Evolutionary conservation across 1,140 invertebrate species (phyloP), one percentile per base, ranked within the genome.

Genomic region (Saccostrea glomerata): DNA sequence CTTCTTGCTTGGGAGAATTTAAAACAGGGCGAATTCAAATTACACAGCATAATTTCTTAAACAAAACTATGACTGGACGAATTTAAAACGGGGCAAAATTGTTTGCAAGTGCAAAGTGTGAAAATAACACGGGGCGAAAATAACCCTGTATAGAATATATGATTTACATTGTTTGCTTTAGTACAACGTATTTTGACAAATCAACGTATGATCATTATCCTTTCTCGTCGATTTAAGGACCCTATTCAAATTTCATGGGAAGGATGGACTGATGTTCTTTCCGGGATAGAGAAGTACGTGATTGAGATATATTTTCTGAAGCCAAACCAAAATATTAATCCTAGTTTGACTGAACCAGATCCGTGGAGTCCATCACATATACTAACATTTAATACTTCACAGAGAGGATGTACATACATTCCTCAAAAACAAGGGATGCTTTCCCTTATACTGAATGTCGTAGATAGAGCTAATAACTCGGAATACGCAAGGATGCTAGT

Each of bases 391-490:
- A 15, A 30, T 1, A 23, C 60, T 40, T 40, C 0, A 12, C 5
- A 23, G 15, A 47, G 77, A 73, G 30, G 40, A 60, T 66, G 20
- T 60, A 89, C 30, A 40, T 90, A 87, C 86, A 90, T 82, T 11
- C 90, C 90, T 3, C 30, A 85, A 11, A 84, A 83, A 40, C 87
- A 88, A 2, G 91, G 91, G 0, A 82, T 91, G 73, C 91, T 90
- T 63, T 89, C 90, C 9, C 58, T 90, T 84, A 88, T 91, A 30
- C 82, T 92, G n/a, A 85, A 90, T 47, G 88, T 87, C 36, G 30
- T 85, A 3, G 91, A 92, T 82, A 86, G 36, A 17, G 91, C 91
- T 23, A 92, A 92, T 70, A 92, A 92, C 66, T 87, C 90, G 82
- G 40, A 63, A 63, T 92, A 89, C 58, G 85, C 88, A 30, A 77